Conservation (phyloP, 2,113 vertebrate species). For the Leptocoma aspasia region DNA sequence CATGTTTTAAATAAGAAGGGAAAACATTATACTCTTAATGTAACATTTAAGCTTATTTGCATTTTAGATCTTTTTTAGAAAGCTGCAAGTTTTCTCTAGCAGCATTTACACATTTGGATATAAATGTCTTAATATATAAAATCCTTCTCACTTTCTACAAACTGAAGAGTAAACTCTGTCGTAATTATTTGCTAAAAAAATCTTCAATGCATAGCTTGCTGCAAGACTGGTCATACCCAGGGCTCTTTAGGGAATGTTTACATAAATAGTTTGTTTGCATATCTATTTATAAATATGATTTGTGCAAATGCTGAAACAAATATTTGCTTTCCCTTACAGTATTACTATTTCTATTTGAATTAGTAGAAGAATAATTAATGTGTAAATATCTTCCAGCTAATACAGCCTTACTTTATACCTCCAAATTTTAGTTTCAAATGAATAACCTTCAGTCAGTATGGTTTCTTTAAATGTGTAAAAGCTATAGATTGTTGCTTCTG, state of each 20-base stretch:
- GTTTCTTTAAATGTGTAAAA: conserved; percentile 46
- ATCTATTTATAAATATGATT: conserved; percentile 17
- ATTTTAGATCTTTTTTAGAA: not conserved
- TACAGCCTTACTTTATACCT: conserved; percentile 26
- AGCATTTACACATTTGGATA: not conserved
- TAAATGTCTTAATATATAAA: not conserved
- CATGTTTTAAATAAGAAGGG: not conserved
- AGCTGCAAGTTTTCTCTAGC: not conserved
- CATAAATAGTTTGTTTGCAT: conserved; percentile 34
- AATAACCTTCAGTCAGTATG: not conserved
- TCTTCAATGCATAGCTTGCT: not conserved
- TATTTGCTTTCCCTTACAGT: not conserved
- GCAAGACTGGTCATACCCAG: not conserved
- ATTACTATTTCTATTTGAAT: conserved; percentile 21
- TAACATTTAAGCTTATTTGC: not conserved
- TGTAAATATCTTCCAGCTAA: conserved; percentile 54
- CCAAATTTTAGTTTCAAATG: conserved; percentile 37
- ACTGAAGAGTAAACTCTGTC: not conserved
- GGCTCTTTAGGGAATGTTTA: conserved; percentile 24
- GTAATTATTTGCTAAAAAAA: not conserved
- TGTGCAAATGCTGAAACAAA: not conserved
- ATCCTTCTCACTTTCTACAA: not conserved
- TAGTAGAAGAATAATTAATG: conserved; percentile 47
- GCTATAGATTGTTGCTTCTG: conserved; percentile 37
- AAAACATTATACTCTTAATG: not conserved